Evolutionary conservation across 2,797 vertebrate species (phyloP).

Genomic region (Ammospiza maritima): DNA sequence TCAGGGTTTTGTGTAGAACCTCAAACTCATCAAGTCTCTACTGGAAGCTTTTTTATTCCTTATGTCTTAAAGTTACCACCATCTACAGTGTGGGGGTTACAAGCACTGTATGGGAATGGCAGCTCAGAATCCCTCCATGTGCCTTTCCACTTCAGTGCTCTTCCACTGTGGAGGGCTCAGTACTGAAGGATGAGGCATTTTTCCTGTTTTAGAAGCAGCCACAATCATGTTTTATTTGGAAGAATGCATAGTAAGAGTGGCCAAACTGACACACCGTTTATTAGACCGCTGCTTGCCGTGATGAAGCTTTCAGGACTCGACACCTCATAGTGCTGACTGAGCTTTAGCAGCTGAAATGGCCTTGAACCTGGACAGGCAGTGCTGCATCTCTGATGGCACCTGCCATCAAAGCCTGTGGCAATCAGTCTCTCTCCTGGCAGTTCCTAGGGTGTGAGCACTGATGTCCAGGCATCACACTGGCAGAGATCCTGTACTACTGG

Average conservation of each 20-base stretch:
- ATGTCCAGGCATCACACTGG: background rate
- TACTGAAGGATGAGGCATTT: background rate
- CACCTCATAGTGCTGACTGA: background rate
- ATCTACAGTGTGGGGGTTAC: background rate
- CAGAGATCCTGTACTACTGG: background rate
- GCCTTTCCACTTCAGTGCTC: background rate
- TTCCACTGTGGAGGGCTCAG: background rate
- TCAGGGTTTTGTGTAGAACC: background rate
- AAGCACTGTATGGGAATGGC: background rate
- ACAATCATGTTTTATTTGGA: background rate
- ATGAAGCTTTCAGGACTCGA: background rate
- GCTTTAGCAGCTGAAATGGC: background rate
- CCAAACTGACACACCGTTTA: background rate
- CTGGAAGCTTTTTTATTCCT: background rate
- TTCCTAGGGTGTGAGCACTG: background rate
- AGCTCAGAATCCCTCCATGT: background rate
- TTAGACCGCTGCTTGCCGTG: background rate
- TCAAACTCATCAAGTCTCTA: background rate
- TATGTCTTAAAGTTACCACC: background rate
- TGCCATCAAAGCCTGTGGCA: background rate
- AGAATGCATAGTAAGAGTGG: background rate
- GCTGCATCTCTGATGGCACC: background rate
- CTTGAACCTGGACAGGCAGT: background rate
- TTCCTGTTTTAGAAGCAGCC: background rate
- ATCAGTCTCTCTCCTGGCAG: background rate